Conservation (phyloP, 1,140 invertebrate species). For the Drosophila pallidifrons region DNA sequence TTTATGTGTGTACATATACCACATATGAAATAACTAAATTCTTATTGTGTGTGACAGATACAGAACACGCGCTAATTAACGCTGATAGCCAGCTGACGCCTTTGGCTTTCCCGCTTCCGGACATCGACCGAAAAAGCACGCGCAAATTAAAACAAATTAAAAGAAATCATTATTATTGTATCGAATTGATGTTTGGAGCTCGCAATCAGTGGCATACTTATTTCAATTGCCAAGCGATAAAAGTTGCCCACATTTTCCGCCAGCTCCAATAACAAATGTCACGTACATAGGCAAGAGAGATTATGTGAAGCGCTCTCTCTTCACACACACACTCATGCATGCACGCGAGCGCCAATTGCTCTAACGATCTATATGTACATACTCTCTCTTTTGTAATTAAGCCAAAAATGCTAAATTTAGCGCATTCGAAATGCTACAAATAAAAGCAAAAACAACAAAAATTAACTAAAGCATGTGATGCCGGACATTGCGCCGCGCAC, state of each 20-base stretch:
- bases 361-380: slow-evolving; percentile 6
- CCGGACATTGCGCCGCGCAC: slow-evolving; percentile 27
- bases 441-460: slow-evolving; percentile 49
- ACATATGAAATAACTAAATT: not conserved
- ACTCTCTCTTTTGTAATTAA: slow-evolving; percentile 32
- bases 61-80: slow-evolving; percentile 48
- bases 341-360: slow-evolving; percentile 2
- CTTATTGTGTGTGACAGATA: slow-evolving; percentile 18
- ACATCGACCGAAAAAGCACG: slow-evolving; percentile 15
- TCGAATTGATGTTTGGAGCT: slow-evolving; percentile 65
- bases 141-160: slow-evolving; percentile 61
- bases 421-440: slow-evolving; percentile 46
- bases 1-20: slow-evolving; percentile 5
- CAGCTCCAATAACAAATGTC: not conserved
- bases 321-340: not conserved
- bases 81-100: slow-evolving; percentile 17
- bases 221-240: slow-evolving; percentile 34
- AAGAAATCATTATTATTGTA: slow-evolving; percentile 72
- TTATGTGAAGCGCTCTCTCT: not conserved
- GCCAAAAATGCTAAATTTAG: slow-evolving; percentile 72
- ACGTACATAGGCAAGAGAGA: slow-evolving; percentile 1
- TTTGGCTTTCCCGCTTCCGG: slow-evolving; percentile 19
- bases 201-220: slow-evolving; percentile 27
- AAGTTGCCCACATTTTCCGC: not conserved
- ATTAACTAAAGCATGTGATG: slow-evolving; percentile 76